A percentile compares a stretch with the other conserved stretches of the same genome.
Conservation (phyloP, 2,113 vertebrate species). For the Marmota monax region DNA sequence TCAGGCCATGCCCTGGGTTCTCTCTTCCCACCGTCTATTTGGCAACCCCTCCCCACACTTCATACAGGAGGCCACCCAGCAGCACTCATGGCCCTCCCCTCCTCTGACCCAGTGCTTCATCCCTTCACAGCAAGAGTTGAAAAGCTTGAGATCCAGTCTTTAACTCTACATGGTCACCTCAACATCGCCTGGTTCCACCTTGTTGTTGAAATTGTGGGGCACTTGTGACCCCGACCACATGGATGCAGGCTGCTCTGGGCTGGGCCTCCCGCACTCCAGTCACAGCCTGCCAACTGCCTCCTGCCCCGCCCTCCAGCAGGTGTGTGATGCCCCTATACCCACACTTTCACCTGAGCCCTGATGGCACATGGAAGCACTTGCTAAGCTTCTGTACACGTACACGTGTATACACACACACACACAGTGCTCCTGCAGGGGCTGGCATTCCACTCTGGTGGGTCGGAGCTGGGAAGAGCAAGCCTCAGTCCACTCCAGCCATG, state of each 20-base stretch:
- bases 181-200: too few species aligned
- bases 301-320: neutral
- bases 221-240: neutral
- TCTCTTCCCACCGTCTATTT: neutral
- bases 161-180: neutral
- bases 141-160: neutral
- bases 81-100: neutral
- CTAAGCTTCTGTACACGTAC: neutral
- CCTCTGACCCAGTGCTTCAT: neutral
- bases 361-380: neutral
- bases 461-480: neutral
- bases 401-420: too few species aligned
- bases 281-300: too few species aligned
- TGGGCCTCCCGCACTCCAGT: too few species aligned
- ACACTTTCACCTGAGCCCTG: neutral
- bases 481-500: neutral
- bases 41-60: neutral
- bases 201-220: too few species aligned
- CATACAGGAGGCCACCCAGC: neutral
- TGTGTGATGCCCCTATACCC: neutral
- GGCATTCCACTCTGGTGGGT: neutral
- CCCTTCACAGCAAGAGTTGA: neutral
- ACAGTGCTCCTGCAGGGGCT: neutral
- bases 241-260: too few species aligned
- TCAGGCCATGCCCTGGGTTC: too few species aligned